phyloP scores from a whole-genome alignment of 2,113 vertebrate species.

The Sapayoa aenigma region DNA sequence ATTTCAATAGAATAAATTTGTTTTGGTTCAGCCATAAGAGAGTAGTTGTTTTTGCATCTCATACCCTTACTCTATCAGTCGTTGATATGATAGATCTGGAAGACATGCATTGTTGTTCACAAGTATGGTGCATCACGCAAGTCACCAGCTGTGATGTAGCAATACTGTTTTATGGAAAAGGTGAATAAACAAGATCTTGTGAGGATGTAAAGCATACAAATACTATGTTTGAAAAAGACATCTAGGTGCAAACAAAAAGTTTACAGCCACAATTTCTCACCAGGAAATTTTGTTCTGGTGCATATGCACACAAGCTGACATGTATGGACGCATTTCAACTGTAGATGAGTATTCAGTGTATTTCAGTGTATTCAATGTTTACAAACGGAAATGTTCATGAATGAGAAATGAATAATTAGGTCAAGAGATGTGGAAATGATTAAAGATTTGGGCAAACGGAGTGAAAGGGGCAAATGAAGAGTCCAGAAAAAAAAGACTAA shows the following conservation, averaged over 20 bases:
- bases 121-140: background rate
- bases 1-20: background rate
- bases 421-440: background rate
- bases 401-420: background rate
- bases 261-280: background rate
- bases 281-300: background rate
- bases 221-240: background rate
- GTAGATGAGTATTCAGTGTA: background rate
- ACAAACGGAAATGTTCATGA: background rate
- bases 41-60: background rate
- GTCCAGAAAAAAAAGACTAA: background rate
- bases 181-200: too few relatives aligned
- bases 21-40: background rate
- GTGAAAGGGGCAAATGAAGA: background rate
- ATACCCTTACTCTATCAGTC: background rate
- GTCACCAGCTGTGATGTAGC: background rate
- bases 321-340: background rate
- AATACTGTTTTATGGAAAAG: too few relatives aligned
- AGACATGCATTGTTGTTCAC: background rate
- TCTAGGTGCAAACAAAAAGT: background rate
- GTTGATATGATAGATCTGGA: background rate
- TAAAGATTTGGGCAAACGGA: background rate
- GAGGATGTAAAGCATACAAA: background rate
- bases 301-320: background rate
- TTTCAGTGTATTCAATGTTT: background rate